Base-by-base conservation (phyloP, 35 echinoderm and acorn worm species). In the Ptychodera flava region DNA sequence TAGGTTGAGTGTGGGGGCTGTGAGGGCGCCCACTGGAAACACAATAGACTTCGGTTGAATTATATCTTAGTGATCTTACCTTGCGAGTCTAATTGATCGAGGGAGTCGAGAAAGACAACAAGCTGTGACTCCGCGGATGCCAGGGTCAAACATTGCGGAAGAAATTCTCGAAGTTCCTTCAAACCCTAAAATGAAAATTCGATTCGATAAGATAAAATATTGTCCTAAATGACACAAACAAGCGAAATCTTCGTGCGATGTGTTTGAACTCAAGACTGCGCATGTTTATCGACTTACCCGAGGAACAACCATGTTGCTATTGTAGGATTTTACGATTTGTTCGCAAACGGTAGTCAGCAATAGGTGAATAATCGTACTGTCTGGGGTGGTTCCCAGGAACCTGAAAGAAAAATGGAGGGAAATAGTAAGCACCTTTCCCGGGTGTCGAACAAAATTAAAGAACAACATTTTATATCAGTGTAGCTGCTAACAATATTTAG, bases 141-240 rank as follows among this genome's bases (percentile, higher is more conserved):
- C 45, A 87, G 35, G 32, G 34, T 34, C 28, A 97, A 76, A n/a
- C 91, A 64, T 64, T 64, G 6, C 22, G 45, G 45, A 64, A 64
- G 45, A 64, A 64, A 64, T 22, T 64, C 45, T 22, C 45, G 6
- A 12, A 64, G 22, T 22, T 64, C 45, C 22, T 22, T 64, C 6
- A 64, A 86, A 15, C 88, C 88, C 30, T 89, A 77, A 12, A 83
- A 77, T 97, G 92, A 89, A 93, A 93, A 29, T 64, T 64, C 45
- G 22, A 64, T 6, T 64, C 6, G 6, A 64, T 6, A 6, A 64
- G 6, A 6, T 22, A 64, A 64, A 12, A 12, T 64, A 64, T 22
- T 22, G 45, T 64, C 22, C 45, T 12, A 64, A 64, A 64, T 64
- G 22, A 64, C 6, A 64, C 45, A 64, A 64, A 64, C 45, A n/a